Conservation (phyloP, 2,888 invertebrate genomes). For the Macaria notata region DNA sequence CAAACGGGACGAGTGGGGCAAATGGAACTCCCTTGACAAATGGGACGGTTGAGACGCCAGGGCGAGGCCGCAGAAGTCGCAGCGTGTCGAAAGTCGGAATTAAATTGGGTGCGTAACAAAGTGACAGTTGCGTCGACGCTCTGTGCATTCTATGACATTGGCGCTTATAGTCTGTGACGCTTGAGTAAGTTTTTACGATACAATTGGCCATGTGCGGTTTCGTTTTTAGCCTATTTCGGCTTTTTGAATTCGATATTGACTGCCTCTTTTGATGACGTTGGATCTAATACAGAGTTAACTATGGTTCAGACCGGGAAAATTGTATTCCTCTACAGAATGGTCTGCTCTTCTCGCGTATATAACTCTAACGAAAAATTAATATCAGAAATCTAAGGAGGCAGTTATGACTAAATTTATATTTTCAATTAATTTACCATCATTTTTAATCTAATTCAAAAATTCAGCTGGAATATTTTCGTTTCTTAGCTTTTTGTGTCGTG, state of each 20-base stretch:
- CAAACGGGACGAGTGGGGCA: conserved; percentile 30
- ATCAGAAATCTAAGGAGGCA: conserved; percentile 14
- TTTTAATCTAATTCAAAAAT: background rate
- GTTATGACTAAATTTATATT: conserved; percentile 1
- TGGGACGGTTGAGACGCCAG: conserved; percentile 54
- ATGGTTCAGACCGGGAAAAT: too few relatives aligned
- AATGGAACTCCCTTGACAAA: conserved; percentile 30
- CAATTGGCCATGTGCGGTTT: conserved; percentile 33
- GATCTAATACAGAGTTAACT: too few relatives aligned
- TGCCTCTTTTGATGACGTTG: conserved; percentile 22
- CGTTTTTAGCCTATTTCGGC: conserved; percentile 26
- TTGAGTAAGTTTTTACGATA: conserved; percentile 29
- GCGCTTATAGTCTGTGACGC: conserved; percentile 48
- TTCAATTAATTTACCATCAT: background rate
- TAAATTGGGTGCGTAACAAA: conserved; percentile 79
- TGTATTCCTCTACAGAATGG: background rate
- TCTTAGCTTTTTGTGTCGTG: conserved; percentile 31
- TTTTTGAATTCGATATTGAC: conserved; percentile 13
- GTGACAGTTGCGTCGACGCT: conserved; percentile 78
- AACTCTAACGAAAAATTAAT: background rate
- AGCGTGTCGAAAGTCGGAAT: conserved; percentile 80
- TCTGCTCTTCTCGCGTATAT: background rate
- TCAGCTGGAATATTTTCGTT: conserved; percentile 7
- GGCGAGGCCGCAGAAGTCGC: conserved; percentile 70
- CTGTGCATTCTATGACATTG: conserved; percentile 54